Evolutionary conservation across 2,888 invertebrate genomes (phyloP).

Genomic region (Drosophila imparisetae): DNA sequence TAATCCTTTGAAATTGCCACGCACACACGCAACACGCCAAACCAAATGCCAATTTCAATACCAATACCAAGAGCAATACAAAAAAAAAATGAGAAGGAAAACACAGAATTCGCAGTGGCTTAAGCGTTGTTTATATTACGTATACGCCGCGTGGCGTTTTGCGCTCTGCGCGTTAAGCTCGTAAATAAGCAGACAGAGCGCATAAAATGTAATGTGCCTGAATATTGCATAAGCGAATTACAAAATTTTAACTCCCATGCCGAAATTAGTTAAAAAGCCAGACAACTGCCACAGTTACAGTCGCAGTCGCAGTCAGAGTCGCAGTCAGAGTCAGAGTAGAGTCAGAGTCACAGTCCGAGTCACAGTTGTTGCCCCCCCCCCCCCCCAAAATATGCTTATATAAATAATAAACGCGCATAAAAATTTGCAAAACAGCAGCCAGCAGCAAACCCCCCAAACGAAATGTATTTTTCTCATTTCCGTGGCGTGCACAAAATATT

Average conservation of each 20-base stretch:
- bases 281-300: slow-evolving; percentile 14
- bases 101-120: slow-evolving; percentile 48
- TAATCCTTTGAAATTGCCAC: slow-evolving; percentile 79
- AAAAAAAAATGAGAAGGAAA: background rate
- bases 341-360: background rate
- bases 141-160: slow-evolving; percentile 62
- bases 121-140: slow-evolving; percentile 65
- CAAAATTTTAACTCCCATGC: slow-evolving; percentile 59
- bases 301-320: background rate
- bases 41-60: slow-evolving; percentile 42
- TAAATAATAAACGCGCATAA: slow-evolving; percentile 67
- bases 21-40: slow-evolving; percentile 26
- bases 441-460: background rate
- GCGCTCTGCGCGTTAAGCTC: slow-evolving; percentile 40
- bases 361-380: slow-evolving; percentile 21
- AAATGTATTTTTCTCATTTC: slow-evolving; percentile 80
- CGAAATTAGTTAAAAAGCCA: slow-evolving; percentile 69
- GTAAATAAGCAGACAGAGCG: slow-evolving; percentile 68
- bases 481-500: slow-evolving; percentile 75
- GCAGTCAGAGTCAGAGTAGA: background rate
- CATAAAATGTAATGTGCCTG: slow-evolving; percentile 66
- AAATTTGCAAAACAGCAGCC: slow-evolving; percentile 54
- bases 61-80: slow-evolving; percentile 13
- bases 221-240: slow-evolving; percentile 62
- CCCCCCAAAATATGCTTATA: slow-evolving; percentile 22